Base-by-base conservation (phyloP, 2,113 vertebrate genomes). In the Bos indicus region DNA sequence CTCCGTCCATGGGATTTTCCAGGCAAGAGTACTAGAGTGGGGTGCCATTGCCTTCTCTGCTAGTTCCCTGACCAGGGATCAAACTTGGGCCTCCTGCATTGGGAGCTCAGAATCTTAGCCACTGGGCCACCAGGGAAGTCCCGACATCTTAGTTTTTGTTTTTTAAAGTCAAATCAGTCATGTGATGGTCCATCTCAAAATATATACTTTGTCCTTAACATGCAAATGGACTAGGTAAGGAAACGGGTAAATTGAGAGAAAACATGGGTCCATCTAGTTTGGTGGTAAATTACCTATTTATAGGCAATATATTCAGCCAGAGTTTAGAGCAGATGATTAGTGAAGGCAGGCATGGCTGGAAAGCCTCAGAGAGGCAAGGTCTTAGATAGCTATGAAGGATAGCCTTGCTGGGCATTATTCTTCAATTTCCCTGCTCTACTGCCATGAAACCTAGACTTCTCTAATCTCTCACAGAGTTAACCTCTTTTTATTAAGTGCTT, bases 171-270 rank as follows among this genome's bases (percentile, higher is more conserved):
- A 77, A 88, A 91, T 78, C 28, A 64, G 74, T 95, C 57, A 94
- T 33, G 10, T 92, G 87, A 93, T 84, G 89, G n/a, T 90, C 52
- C 46, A 74, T 83, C 81, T 92, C 84, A 97, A 95, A 97, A 96
- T 52, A 80, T 3, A 92, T 62, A 83, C 4, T 26, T 90, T 96
- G 48, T 21, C 25, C 16, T 95, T 95, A 84, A 64, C 33, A 51
- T 85, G 17, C 23, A 80, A 90, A n/a, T 59, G 81, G 81, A 64
- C 15, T 12, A 67, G 57, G 89, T 87, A 56, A 96, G 74, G 86
- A 97, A 92, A 97, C 0, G n/a, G 80, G 56, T 62, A 74, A 90
- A 87, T 36, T 48, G 43, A 94, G 26, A 52, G 30, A 16, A 71
- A 94, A 88, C n/a, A 67, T 43, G 60, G 14, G 54, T 82, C 64